Base-by-base conservation (phyloP, 2,113 vertebrate species). In the Dermatemys mawii region DNA sequence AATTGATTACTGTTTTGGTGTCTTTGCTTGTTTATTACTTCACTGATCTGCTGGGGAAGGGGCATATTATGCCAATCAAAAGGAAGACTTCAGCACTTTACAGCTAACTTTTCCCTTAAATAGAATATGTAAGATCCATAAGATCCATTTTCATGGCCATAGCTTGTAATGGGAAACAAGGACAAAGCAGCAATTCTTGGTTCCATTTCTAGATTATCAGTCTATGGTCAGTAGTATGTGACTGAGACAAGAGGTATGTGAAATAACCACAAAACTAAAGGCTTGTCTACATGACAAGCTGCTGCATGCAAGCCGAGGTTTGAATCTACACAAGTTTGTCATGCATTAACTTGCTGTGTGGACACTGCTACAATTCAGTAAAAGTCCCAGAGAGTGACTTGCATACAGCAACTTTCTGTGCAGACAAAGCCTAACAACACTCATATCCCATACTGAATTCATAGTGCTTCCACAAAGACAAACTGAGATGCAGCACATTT, bases 31-130 rank as follows among this genome's bases (percentile, higher is more conserved):
- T 93, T 95, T 97, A 95, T 70, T 90, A 46, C 78, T 93, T 94
- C 67, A 89, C 38, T 95, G 89, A 97, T 79, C 50, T 82, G 14
- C 24, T 92, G 29, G 76, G 55, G 29, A 95, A 97, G 97, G 90
- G 60, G 57, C 84, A 16, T 89, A 63, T 89, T 95, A 93, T 96
- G 55, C 67, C 90, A 97, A 87, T 96, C 96, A 96, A 93, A 95
- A 94, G 51, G 48, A 97, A 94, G 67, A 81, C 76, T 78, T 80
- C 96, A 97, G 26, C 88, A 79, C 26, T 55, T 94, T 94, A 63
- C 84, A 55, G 79, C 93, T 93, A 55, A 85, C 38, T 89, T 95
- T 84, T 94, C 38, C 13, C 54, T 97, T 95, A 90, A 50, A 80
- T 92, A 89, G 92, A 93, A 95, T 83, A 41, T 92, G 27, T 89